Evolutionary conservation across 2,888 invertebrate genomes (phyloP).

Genomic region (Gibbula magus): DNA sequence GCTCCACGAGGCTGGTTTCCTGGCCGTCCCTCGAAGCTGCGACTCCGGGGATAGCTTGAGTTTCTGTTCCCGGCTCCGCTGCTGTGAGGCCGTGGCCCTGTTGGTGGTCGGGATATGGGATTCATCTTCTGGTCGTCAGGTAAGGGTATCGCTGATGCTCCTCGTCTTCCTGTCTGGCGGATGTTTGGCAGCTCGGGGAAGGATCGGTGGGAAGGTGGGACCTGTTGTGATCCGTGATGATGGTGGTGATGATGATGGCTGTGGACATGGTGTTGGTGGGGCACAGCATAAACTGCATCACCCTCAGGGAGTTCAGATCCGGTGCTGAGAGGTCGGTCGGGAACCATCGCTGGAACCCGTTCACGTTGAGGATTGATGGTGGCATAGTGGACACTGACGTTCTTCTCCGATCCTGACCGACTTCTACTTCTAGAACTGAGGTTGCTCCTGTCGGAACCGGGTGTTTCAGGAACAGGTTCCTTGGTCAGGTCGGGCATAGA

Average conservation of each 20-base stretch:
- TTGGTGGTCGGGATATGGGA: slow-evolving; percentile 69
- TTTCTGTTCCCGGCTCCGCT: neutral
- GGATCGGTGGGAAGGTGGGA: slow-evolving; percentile 46
- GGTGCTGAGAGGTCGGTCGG: slow-evolving; percentile 23
- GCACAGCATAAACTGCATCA: slow-evolving; percentile 30
- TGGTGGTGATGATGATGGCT: slow-evolving; percentile 19
- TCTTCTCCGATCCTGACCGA: slow-evolving; percentile 66
- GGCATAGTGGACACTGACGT: slow-evolving; percentile 65
- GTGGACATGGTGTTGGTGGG: slow-evolving; percentile 27
- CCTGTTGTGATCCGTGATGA: neutral
- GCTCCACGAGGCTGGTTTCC: slow-evolving; percentile 36
- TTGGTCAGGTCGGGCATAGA: slow-evolving; percentile 74
- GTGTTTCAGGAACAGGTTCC: slow-evolving; percentile 38
- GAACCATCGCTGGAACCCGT: slow-evolving; percentile 27
- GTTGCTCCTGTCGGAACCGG: slow-evolving; percentile 46
- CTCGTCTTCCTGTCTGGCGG: slow-evolving; percentile 18
- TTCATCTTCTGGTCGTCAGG: slow-evolving; percentile 68
- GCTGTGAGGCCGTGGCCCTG: slow-evolving; percentile 25
- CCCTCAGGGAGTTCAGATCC: slow-evolving; percentile 31
- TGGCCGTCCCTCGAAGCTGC: slow-evolving; percentile 66
- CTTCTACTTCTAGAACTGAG: slow-evolving; percentile 47
- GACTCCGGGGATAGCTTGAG: slow-evolving; percentile 61
- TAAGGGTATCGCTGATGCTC: slow-evolving; percentile 43
- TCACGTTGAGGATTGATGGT: slow-evolving; percentile 34
- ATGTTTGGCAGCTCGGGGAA: slow-evolving; percentile 58